phyloP scores from a whole-genome alignment of 1,140 invertebrate species.

The Psix sp. region DNA sequence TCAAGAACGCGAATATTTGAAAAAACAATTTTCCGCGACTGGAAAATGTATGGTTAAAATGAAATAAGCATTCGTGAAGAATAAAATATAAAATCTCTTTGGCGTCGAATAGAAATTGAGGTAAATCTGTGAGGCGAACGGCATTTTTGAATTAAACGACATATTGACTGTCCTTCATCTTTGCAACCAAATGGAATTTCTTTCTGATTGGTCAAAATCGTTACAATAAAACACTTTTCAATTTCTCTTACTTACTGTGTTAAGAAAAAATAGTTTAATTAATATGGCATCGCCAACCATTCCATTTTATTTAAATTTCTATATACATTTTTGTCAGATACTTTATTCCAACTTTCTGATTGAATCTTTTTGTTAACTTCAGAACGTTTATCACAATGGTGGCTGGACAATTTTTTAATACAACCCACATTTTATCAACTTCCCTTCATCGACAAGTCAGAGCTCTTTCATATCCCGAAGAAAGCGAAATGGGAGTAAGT shows the following conservation, averaged over 20 bases:
- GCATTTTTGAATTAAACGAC: slow-evolving; percentile 72
- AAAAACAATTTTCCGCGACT: slow-evolving; percentile 36
- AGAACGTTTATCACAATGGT: slow-evolving; percentile 12
- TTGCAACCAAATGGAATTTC: slow-evolving; percentile 65
- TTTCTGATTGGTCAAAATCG: slow-evolving; percentile 51
- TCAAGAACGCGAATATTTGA: slow-evolving; percentile 29
- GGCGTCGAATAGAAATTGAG: slow-evolving; percentile 36
- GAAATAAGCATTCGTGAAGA: slow-evolving; percentile 21
- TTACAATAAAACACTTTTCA: slow-evolving; percentile 59
- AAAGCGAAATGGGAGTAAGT: slow-evolving; percentile 67
- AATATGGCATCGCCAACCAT: slow-evolving; percentile 49
- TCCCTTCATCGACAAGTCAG: slow-evolving; percentile 55
- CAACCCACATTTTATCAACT: slow-evolving; percentile 54
- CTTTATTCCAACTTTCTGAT: not conserved
- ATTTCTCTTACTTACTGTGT: slow-evolving; percentile 17
- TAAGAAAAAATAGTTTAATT: slow-evolving; percentile 37
- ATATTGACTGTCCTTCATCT: slow-evolving; percentile 42
- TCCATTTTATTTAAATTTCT: not conserved
- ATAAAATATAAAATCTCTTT: slow-evolving; percentile 45
- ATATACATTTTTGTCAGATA: slow-evolving; percentile 20
- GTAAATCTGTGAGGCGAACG: slow-evolving; percentile 50
- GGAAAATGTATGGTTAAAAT: slow-evolving; percentile 17
- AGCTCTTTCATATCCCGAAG: slow-evolving; percentile 63
- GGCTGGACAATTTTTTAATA: slow-evolving; percentile 25
- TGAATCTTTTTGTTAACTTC: slow-evolving; percentile 9